phyloP scores from a whole-genome alignment of 2,113 vertebrate species.

The Salvelinus namaycush region DNA sequence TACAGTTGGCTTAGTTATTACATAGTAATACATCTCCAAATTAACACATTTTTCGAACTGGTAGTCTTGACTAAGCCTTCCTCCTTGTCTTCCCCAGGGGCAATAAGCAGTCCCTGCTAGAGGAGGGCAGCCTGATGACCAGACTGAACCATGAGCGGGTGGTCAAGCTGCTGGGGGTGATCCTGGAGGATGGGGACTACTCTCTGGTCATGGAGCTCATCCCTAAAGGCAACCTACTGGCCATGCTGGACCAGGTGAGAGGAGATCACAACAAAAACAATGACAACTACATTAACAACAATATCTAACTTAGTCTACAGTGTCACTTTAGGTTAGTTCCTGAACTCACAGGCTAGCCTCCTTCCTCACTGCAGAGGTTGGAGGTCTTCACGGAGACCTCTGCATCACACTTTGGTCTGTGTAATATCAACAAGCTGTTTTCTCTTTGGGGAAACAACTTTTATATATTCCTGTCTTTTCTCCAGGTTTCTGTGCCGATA shows the following conservation, averaged over 20 bases:
- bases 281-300: neutral
- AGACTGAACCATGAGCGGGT: conserved; percentile 84
- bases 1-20: no score
- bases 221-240: conserved; percentile 85
- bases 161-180: conserved; percentile 87
- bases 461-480: conserved; percentile 15
- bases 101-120: conserved; percentile 80
- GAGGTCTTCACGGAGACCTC: no score
- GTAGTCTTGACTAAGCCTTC: no score
- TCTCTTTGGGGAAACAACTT: no score
- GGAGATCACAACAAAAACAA: neutral
- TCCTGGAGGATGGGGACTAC: conserved; percentile 88
- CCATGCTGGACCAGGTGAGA: conserved; percentile 82
- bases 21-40: no score
- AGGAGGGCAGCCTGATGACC: conserved; percentile 90
- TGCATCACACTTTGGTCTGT: no score
- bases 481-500: conserved; percentile 79
- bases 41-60: no score
- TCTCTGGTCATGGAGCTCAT: conserved; percentile 93
- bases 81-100: conserved; percentile 49
- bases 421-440: no score
- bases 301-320: no score
- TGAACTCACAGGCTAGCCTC: no score
- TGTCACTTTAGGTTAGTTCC: no score
- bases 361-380: no score